A percentile compares a stretch with the other conserved stretches of the same genome.
Evolutionary conservation across 2,888 invertebrate species (phyloP).

Genomic region (Masnerella sp.): DNA sequence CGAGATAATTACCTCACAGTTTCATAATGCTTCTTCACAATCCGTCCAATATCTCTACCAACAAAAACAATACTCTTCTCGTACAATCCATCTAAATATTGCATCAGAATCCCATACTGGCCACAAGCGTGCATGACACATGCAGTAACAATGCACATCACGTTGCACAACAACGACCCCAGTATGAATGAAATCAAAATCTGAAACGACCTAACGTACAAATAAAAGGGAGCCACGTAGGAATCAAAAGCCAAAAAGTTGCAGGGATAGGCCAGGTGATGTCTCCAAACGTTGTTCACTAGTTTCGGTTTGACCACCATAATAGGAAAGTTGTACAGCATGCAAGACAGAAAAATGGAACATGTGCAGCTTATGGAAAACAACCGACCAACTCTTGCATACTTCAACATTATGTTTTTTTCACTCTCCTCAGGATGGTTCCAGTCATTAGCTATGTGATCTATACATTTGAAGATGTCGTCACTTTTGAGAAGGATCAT

Average conservation of each 20-base stretch:
- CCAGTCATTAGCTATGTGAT: conserved; percentile 17
- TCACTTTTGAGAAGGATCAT: not conserved
- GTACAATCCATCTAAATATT: not conserved
- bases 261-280: conserved; percentile 1
- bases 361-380: conserved; percentile 13
- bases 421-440: not conserved
- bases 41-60: not conserved
- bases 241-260: conserved; percentile 5
- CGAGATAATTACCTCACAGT: too few relatives aligned
- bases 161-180: not conserved
- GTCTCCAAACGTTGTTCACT: conserved; percentile 1
- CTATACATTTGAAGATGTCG: not conserved
- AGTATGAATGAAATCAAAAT: not conserved
- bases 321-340: conserved; percentile 1
- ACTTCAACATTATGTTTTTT: conserved; percentile 3
- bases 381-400: conserved; percentile 1
- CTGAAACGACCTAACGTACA: conserved; percentile 6
- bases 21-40: not conserved
- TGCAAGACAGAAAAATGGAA: conserved; percentile 8
- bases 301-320: not conserved
- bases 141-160: conserved; percentile 2
- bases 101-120: conserved; percentile 2
- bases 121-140: conserved; percentile 17
- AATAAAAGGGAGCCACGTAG: not conserved
- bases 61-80: not conserved